Percentiles rank a stretch among this genome's conserved stretches.
phyloP scores from a whole-genome alignment of 64 coral and sea anemone species.

The Montipora efflorescens region DNA sequence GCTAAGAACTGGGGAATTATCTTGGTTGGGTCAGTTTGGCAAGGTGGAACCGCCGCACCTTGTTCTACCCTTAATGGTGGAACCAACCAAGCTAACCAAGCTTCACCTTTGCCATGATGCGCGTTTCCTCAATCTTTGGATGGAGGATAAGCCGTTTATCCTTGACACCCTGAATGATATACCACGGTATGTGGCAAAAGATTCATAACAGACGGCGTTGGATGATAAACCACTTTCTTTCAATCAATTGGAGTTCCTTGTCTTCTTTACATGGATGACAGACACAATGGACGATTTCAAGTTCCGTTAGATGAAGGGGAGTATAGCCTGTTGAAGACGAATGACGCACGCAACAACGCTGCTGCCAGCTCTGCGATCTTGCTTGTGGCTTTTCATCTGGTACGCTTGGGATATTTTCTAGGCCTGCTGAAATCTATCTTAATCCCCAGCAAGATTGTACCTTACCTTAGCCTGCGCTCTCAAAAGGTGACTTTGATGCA shows the following conservation, averaged over 20 bases:
- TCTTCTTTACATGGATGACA: too few relatives aligned
- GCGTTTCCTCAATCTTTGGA: not conserved
- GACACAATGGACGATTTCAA: slow-evolving; percentile 33
- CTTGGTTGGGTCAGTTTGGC: too few relatives aligned
- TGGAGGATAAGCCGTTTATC: not conserved
- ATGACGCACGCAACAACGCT: slow-evolving; percentile 18
- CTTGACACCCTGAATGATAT: not conserved
- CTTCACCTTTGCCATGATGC: not conserved
- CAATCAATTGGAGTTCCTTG: not conserved
- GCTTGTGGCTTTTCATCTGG: slow-evolving; percentile 35
- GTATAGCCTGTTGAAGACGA: slow-evolving; percentile 18
- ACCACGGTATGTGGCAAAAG: not conserved
- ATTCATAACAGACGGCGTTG: not conserved
- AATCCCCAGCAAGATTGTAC: slow-evolving; percentile 26
- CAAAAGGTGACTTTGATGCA: not conserved
- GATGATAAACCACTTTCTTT: not conserved
- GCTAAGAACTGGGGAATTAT: too few relatives aligned
- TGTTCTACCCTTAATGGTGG: not conserved
- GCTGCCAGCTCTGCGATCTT: slow-evolving; percentile 57
- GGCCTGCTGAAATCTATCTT: slow-evolving; percentile 49
- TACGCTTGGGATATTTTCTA: slow-evolving; percentile 59
- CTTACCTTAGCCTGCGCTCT: slow-evolving; percentile 35
- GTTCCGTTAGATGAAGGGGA: not conserved
- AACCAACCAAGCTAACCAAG: not conserved
- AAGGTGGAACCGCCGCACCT: too few relatives aligned